Evolutionary conservation across 2,888 invertebrate genomes (phyloP).

Genomic region (Apodemia zela): DNA sequence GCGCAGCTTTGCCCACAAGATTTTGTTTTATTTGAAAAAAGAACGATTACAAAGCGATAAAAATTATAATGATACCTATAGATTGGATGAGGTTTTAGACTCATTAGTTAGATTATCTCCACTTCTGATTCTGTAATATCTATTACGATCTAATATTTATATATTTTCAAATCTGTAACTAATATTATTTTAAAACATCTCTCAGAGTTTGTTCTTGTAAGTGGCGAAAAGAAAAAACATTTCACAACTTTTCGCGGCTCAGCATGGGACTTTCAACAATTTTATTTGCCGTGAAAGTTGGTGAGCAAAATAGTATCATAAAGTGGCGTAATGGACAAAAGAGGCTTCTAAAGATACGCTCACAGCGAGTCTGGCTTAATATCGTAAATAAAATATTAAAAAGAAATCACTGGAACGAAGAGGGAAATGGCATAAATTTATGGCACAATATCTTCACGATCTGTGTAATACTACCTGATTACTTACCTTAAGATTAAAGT

Average conservation of each 20-base stretch:
- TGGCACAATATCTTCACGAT: conserved; percentile 44
- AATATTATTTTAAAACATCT: no score
- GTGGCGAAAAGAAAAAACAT: conserved; percentile 38
- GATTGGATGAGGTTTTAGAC: no score
- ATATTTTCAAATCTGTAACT: no score
- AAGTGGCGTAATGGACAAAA: conserved; percentile 61
- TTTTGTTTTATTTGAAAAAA: no score
- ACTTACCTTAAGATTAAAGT: neutral
- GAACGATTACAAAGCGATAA: no score
- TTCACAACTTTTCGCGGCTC: conserved; percentile 37
- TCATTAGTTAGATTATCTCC: no score
- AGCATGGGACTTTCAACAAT: conserved; percentile 48
- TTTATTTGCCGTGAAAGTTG: conserved; percentile 48
- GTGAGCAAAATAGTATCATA: conserved; percentile 56
- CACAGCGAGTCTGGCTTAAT: conserved; percentile 52
- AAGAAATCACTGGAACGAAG: conserved; percentile 63
- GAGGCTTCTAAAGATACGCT: conserved; percentile 55
- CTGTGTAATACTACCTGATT: conserved; percentile 17
- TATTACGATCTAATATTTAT: no score
- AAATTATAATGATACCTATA: no score
- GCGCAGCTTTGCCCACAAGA: no score
- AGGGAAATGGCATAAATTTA: conserved; percentile 46
- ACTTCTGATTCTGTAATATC: no score
- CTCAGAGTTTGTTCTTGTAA: neutral
- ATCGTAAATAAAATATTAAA: conserved; percentile 73